These are phyloP conservation scores for Coelinius sp. DNA, from an alignment of 2,888 invertebrate species.

Conservation along the genomic window DNA sequence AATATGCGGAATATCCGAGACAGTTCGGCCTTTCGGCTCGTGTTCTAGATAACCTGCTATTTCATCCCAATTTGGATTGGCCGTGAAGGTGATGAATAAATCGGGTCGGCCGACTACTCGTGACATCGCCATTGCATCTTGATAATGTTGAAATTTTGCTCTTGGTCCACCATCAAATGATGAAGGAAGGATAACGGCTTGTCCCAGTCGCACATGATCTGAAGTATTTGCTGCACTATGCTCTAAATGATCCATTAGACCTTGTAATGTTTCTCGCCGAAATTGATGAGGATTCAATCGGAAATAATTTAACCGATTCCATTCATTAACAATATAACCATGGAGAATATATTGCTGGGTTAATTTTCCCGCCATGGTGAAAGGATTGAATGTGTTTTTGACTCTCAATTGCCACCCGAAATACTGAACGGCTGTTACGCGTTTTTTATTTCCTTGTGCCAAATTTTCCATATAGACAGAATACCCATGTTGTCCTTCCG, in stretches of 20 bases:
- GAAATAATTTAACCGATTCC: neutral
- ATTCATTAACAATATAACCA: neutral
- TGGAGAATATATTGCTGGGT: neutral
- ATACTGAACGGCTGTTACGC: neutral
- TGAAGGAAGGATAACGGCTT: no score
- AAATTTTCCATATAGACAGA: neutral
- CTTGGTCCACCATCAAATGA: no score
- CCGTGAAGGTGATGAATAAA: constrained; percentile 41
- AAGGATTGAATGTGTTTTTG: neutral
- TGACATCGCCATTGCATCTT: no score
- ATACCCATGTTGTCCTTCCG: neutral
- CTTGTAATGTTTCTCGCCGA: neutral
- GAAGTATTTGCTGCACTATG: neutral
- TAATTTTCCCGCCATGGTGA: neutral
- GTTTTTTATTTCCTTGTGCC: neutral
- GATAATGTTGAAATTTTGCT: no score
- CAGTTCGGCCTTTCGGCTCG: neutral
- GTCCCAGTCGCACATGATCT: neutral
- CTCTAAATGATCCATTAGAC: neutral
- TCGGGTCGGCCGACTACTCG: no score
- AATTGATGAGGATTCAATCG: no score
- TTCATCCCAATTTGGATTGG: constrained; percentile 44
- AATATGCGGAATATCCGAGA: neutral
- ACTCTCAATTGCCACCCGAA: neutral
- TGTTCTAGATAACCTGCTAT: neutral